Evolutionary conservation across 2,888 invertebrate species (phyloP), one percentile per base, ranked within the genome.

Genomic region (Halictus ligatus): DNA sequence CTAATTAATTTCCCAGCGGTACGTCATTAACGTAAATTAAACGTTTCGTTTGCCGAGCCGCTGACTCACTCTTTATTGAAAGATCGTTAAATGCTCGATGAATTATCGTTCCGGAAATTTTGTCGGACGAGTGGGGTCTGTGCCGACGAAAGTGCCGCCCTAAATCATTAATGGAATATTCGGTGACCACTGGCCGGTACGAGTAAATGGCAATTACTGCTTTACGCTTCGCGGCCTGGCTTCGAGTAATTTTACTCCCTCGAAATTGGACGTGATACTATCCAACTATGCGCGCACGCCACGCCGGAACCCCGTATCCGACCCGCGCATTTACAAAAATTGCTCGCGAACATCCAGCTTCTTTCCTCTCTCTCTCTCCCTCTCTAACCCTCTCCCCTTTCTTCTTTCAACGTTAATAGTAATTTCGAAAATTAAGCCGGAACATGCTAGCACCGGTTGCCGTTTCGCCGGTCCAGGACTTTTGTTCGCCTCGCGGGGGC

Each of bases 131-230:
- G 87, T 83, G 84, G 87, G 85, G 81, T 89, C 85, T 84, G 86
- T 75, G 48, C 80, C 80, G 85, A 86, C 84, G 89, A 90, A 90
- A 90, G 90, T 89, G 90, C 86, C 84, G 83, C 86, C 89, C 90
- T 88, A 90, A 90, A 90, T 90, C 90, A 90, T 90, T 90, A 90
- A 90, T 90, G 90, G 90, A 90, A 90, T 90, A 90, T 90, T 90
- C 90, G 89, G 89, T 90, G 87, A 79, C 88, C 89, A 90, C 90
- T 90, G 91, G 82, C 75, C 89, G 90, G 85, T 83, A 81, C 82
- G 83, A 83, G 88, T 89, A 90, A 91, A 91, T 91, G 90, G 90
- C 91, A 88, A 91, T 91, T 91, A 91, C 87, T 86, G 91, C 87
- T 91, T 91, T 90, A 91, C 91, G 90, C 89, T 88, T 87, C 79